Conservation (phyloP, 2,888 invertebrate species). For the Scaeva pyrastri region DNA sequence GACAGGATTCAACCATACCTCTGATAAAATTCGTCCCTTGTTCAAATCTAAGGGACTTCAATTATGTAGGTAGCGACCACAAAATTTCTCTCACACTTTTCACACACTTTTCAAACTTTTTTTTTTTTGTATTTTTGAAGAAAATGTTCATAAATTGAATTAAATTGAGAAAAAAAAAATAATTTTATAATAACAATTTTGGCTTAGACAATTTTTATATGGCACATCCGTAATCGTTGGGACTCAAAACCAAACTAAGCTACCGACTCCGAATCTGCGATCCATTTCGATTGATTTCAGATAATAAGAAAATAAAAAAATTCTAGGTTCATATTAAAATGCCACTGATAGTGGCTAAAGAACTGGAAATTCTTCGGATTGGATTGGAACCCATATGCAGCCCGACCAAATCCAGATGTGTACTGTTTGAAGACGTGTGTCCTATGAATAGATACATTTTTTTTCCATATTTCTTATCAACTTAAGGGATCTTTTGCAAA, state of each 20-base stretch:
- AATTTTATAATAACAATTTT: no score
- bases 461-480: slow-evolving; percentile 3
- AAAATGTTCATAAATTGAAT: no score
- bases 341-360: slow-evolving; percentile 27
- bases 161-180: no score
- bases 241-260: slow-evolving; percentile 56
- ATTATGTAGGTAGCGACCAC: no score
- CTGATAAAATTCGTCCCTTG: no score
- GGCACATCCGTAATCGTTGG: slow-evolving; percentile 47
- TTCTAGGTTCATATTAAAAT: slow-evolving; percentile 4
- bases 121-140: no score
- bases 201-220: not conserved
- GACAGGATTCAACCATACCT: no score
- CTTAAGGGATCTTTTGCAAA: slow-evolving; percentile 10
- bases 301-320: slow-evolving; percentile 26
- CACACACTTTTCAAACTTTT: no score
- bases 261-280: slow-evolving; percentile 55
- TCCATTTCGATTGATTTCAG: slow-evolving; percentile 43
- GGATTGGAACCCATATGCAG: not conserved
- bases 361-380: slow-evolving; percentile 5
- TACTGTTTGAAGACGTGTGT: not conserved
- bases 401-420: slow-evolving; percentile 15
- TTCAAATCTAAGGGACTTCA: no score
- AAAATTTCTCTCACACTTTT: no score
- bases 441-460: not conserved